Conservation (phyloP, 2,888 invertebrate species). For the Watsonalla cultraria region DNA sequence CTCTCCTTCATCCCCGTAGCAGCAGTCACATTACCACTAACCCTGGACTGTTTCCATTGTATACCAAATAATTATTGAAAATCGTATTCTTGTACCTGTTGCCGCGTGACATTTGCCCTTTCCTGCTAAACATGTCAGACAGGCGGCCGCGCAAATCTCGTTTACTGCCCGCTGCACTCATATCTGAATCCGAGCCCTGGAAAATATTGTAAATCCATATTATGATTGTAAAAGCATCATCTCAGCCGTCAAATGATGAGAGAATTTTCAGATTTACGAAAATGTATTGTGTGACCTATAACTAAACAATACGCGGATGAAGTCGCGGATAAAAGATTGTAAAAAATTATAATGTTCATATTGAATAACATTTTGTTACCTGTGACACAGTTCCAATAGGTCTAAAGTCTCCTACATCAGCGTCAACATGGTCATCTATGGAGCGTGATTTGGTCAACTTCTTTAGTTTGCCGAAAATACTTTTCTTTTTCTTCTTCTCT, state of each 20-base stretch:
- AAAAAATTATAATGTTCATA: too few relatives aligned
- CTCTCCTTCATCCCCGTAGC: too few relatives aligned
- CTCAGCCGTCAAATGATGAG: too few relatives aligned
- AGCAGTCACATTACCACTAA: too few relatives aligned
- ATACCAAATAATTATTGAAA: background rate
- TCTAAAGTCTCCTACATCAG: constrained; percentile 64
- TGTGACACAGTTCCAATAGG: constrained; percentile 78
- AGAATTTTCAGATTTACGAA: too few relatives aligned
- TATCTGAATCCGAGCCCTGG: constrained; percentile 85
- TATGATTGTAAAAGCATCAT: background rate
- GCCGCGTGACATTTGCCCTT: constrained; percentile 80
- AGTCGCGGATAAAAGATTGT: too few relatives aligned
- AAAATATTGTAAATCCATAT: constrained; percentile 10
- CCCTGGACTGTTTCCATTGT: too few relatives aligned
- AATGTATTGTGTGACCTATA: too few relatives aligned
- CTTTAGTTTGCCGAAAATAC: constrained; percentile 90
- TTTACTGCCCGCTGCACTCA: constrained; percentile 84
- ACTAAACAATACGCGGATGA: too few relatives aligned
- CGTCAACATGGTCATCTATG: constrained; percentile 82
- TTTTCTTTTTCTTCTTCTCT: constrained; percentile 89
- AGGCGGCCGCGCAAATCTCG: constrained; percentile 88
- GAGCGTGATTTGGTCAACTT: constrained; percentile 91
- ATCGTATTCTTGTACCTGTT: constrained; percentile 74
- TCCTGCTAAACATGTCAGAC: constrained; percentile 89
- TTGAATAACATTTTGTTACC: constrained; percentile 22